phyloP scores from a whole-genome alignment of 2,797 vertebrate genomes.

The Sebastes itinus region DNA sequence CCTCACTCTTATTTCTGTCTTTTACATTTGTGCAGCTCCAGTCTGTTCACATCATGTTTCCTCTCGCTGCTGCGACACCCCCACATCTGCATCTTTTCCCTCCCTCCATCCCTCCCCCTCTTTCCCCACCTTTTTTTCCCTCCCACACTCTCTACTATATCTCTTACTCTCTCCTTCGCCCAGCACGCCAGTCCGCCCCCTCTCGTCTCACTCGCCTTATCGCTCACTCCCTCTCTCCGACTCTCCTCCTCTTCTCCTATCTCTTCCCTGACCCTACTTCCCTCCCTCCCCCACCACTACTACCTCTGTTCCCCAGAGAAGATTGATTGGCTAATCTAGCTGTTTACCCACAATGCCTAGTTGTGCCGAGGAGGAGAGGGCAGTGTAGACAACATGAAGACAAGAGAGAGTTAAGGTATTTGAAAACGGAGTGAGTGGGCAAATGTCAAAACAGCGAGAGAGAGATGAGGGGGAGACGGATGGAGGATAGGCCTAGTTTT shows the following conservation, averaged over 20 bases:
- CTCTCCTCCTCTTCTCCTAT: background rate
- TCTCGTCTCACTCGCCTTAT: constrained; percentile 33
- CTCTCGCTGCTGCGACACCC: constrained; percentile 19
- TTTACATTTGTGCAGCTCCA: constrained; percentile 12
- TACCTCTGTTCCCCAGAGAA: constrained; percentile 62
- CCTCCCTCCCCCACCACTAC: constrained; percentile 19
- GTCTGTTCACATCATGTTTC: constrained; percentile 17
- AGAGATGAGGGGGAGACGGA: background rate
- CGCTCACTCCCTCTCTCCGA: constrained; percentile 9
- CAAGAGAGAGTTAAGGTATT: constrained; percentile 38
- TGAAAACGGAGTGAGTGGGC: constrained; percentile 46
- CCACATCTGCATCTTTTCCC: constrained; percentile 45
- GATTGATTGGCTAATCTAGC: constrained; percentile 83
- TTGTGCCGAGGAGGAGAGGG: constrained; percentile 61
- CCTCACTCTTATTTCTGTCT: background rate
- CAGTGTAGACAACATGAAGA: constrained; percentile 58
- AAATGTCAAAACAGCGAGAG: constrained; percentile 29
- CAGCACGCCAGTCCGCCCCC: constrained; percentile 11
- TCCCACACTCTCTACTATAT: constrained; percentile 19
- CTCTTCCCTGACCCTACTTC: background rate
- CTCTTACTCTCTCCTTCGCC: constrained; percentile 29
- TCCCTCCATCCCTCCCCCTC: background rate
- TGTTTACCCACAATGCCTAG: constrained; percentile 79
- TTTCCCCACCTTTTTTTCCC: background rate
- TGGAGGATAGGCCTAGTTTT: background rate